Conservation (phyloP, 2,113 vertebrate genomes). For the Typhlomys cinereus region DNA sequence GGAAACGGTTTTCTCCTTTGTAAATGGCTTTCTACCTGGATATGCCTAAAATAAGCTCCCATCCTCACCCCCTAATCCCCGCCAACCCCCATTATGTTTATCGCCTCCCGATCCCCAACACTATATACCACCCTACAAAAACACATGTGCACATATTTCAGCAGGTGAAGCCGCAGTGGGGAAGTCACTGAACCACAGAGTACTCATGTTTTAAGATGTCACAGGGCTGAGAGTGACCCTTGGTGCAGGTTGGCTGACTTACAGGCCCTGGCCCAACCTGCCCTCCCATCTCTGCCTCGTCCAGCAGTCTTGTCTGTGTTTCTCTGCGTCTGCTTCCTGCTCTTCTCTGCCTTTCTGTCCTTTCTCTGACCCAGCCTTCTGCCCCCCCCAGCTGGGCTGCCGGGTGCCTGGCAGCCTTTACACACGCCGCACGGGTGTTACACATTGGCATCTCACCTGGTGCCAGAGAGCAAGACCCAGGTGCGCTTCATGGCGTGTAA, state of each 20-base stretch:
- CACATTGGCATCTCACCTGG: too few relatives aligned
- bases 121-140: fast-evolving
- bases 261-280: background rate
- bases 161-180: background rate
- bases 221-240: background rate
- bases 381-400: background rate
- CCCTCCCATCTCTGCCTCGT: background rate
- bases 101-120: too few relatives aligned
- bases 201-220: background rate
- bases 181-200: background rate
- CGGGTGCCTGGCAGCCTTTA: background rate
- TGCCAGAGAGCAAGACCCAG: background rate
- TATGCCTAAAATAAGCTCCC: background rate
- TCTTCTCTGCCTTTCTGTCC: background rate
- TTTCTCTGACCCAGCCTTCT: background rate
- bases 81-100: fast-evolving
- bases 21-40: fast-evolving
- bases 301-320: fast-evolving
- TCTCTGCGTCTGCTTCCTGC: fast-evolving
- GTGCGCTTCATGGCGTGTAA: fast-evolving
- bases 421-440: background rate
- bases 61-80: fast-evolving
- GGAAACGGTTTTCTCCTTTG: too few relatives aligned
- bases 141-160: fast-evolving
- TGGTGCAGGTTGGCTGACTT: background rate